Base-by-base conservation (phyloP, 2,113 vertebrate species). In the Zosterops lateralis region DNA sequence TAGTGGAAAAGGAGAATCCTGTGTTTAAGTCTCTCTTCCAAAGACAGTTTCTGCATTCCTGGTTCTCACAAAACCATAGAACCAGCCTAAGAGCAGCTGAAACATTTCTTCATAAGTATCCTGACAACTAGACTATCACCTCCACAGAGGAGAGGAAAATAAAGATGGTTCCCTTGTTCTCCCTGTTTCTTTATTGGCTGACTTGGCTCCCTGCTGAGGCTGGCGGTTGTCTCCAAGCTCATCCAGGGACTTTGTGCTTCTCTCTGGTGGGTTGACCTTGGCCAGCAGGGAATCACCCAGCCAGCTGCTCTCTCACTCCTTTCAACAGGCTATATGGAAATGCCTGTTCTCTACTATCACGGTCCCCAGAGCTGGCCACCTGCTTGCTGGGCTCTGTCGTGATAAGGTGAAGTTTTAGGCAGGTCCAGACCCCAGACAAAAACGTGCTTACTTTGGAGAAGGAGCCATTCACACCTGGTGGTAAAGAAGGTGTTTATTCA, bases 161-260 rank as follows among this genome's bases (percentile, higher is more conserved):
- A n/a, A 88, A 79, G 21, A 14, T 36, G 2, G 2, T 0, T 72
- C 45, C 28, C 28, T 8, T 76, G 11, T n/a, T 78, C 29, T 77
- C 34, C 17, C 3, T 16, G 7, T 78, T 91, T 66, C 50, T 66
- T 62, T 42, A 51, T 17, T 0, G 0, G 6, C 11, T 70, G 28
- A 21, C 31, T 48, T 14, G 17, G 2, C 38, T 84, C 29, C 25
- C 76, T 89, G 32, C 29, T 79, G 44, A 50, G 50, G 11, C 21
- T 72, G 12, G 16, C 1, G 1, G 9, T 18, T 44, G 2, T 65
- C 61, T 80, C 56, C 40, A 56, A 29, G 34, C 40, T 84, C 0
- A 0, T 31, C 7, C 57, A 56, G 32, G 7, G 32, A 21, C 21
- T 64, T 38, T 14, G 40, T 38, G 26, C 29, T 79, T 32, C 58